Percentiles rank a stretch among this genome's conserved stretches.
phyloP scores from a whole-genome alignment of 2,888 invertebrate species.

The Gerris lacustris region DNA sequence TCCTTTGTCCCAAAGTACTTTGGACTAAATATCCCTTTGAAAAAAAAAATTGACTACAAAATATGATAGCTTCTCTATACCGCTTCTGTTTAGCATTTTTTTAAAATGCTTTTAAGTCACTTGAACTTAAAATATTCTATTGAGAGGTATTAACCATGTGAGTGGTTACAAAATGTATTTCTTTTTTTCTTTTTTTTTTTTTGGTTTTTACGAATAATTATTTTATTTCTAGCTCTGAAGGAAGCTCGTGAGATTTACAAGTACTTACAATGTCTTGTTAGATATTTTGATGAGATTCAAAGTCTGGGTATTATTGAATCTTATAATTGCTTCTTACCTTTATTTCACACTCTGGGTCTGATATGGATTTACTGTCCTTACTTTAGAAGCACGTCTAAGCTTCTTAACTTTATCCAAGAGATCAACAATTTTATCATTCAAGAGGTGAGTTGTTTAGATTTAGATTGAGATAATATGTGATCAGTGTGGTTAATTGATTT shows the following conservation, averaged over 20 bases:
- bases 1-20: no score
- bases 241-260: conserved; percentile 75
- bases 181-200: no score
- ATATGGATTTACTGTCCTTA: conserved; percentile 76
- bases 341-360: conserved; percentile 68
- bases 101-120: no score
- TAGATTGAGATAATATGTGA: no score
- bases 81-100: no score
- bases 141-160: no score
- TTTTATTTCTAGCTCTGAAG: conserved; percentile 48
- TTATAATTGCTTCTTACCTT: conserved; percentile 46
- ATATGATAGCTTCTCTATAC: no score
- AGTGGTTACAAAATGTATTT: no score
- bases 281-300: conserved; percentile 59
- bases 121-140: no score
- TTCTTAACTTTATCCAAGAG: conserved; percentile 61
- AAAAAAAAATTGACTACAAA: no score
- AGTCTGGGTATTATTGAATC: conserved; percentile 54
- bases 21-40: no score
- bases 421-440: conserved; percentile 70
- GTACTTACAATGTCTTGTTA: conserved; percentile 59
- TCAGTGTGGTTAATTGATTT: no score
- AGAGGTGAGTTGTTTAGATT: conserved; percentile 38
- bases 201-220: background rate
- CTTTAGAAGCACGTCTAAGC: conserved; percentile 50